These are phyloP conservation scores for Eptatretus burgeri DNA, from an alignment of 2,113 vertebrate species.

Conservation along the genomic window DNA sequence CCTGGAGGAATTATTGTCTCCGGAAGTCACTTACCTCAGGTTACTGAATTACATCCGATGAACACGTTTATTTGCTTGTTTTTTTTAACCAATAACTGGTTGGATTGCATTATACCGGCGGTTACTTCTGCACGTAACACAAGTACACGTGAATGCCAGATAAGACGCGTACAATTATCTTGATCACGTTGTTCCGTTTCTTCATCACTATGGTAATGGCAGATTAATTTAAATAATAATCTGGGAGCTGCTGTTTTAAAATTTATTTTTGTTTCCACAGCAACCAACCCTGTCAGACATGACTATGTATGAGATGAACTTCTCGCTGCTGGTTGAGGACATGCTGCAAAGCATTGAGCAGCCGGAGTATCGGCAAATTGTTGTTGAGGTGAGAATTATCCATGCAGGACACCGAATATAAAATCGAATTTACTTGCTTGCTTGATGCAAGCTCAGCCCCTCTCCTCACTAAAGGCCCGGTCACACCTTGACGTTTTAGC, in stretches of 20 bases:
- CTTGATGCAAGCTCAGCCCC: too few relatives aligned
- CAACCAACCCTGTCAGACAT: constrained; percentile 94
- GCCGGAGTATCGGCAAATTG: constrained; percentile 66
- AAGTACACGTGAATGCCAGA: background rate
- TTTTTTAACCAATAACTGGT: too few relatives aligned
- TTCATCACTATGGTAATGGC: background rate
- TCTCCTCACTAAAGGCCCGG: too few relatives aligned
- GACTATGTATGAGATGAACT: constrained; percentile 99
- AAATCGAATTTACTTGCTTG: too few relatives aligned
- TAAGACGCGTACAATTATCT: background rate
- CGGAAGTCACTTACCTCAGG: constrained; percentile 54
- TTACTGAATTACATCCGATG: constrained; percentile 14
- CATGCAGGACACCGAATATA: too few relatives aligned
- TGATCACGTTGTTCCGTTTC: background rate
- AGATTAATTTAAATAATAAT: background rate
- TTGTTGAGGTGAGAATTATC: constrained; percentile 42
- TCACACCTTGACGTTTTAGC: too few relatives aligned
- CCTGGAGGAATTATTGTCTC: constrained; percentile 44
- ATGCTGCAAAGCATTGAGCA: constrained; percentile 56
- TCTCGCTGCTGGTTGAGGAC: constrained; percentile 91
- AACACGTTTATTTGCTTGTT: too few relatives aligned
- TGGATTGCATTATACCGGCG: background rate
- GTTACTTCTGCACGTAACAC: background rate
- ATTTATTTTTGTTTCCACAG: constrained; percentile 18
- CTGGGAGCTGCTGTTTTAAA: background rate